Conservation (phyloP, 23 tunicate species). For the Trididemnum nubilum region DNA sequence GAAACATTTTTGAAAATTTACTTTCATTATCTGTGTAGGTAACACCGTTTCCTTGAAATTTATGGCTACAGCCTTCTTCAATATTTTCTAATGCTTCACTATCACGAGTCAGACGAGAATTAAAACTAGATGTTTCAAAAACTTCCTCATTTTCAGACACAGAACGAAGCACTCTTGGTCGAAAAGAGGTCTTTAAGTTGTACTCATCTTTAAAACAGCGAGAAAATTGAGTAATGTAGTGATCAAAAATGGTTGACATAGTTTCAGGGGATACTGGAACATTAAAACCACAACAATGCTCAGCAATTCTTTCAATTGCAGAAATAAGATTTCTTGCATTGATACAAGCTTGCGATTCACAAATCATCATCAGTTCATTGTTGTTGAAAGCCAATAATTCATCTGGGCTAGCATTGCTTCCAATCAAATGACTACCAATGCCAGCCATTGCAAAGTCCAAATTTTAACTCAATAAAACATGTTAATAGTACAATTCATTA, state of each 20-base stretch:
- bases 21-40: neutral
- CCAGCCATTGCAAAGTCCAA: neutral
- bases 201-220: conserved; percentile 23
- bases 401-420: neutral
- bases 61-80: neutral
- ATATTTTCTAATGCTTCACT: neutral
- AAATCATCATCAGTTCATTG: conserved; percentile 26
- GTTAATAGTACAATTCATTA: neutral
- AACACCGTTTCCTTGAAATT: neutral
- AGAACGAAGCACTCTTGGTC: conserved; percentile 7
- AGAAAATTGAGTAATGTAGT: conserved; percentile 30
- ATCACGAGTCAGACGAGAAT: neutral
- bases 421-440: neutral
- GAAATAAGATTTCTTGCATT: conserved; percentile 59
- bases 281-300: neutral
- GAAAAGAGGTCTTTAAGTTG: neutral
- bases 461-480: no score
- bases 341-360: conserved; percentile 55
- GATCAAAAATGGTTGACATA: conserved; percentile 16
- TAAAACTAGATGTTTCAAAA: neutral
- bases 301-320: conserved; percentile 20
- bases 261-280: neutral
- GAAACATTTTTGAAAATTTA: neutral
- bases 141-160: conserved; percentile 26
- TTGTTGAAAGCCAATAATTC: neutral